phyloP scores from a whole-genome alignment of 2,797 vertebrate genomes.

The Glossophaga mutica region DNA sequence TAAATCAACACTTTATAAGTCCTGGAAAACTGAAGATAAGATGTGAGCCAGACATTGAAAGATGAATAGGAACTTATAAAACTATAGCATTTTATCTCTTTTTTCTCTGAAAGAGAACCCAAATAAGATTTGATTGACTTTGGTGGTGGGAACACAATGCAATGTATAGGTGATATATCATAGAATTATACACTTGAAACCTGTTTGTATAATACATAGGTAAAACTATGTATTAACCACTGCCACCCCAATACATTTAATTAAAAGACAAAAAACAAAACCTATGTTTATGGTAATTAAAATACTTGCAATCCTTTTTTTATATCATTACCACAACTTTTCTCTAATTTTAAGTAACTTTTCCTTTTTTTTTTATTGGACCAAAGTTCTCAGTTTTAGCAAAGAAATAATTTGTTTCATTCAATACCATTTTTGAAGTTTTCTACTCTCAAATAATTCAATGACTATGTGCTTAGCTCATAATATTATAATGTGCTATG shows the following conservation, averaged over 20 bases:
- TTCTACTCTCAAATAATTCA: not conserved
- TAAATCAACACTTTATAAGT: not conserved
- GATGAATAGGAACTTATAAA: not conserved
- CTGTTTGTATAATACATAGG: not conserved
- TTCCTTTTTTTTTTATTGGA: not conserved
- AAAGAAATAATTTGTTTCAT: not conserved
- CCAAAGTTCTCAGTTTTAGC: not conserved
- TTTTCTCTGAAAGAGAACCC: not conserved
- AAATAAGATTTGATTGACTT: not conserved
- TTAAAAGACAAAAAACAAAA: not conserved
- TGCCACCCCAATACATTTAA: not conserved
- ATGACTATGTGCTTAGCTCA: not conserved
- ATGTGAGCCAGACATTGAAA: not conserved
- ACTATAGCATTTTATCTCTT: not conserved
- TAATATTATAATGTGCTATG: not conserved
- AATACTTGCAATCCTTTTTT: not conserved
- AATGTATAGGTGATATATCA: not conserved
- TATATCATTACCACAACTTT: not conserved
- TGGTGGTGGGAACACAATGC: not conserved
- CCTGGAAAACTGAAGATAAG: not conserved
- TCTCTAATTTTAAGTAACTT: constrained; percentile 29
- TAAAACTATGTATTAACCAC: not conserved
- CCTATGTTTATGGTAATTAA: not conserved
- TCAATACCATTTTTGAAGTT: not conserved
- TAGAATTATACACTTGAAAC: not conserved